Percentiles rank a stretch among this genome's conserved stretches.
phyloP scores from a whole-genome alignment of 2,888 invertebrate species.

The Aphrophora alni region DNA sequence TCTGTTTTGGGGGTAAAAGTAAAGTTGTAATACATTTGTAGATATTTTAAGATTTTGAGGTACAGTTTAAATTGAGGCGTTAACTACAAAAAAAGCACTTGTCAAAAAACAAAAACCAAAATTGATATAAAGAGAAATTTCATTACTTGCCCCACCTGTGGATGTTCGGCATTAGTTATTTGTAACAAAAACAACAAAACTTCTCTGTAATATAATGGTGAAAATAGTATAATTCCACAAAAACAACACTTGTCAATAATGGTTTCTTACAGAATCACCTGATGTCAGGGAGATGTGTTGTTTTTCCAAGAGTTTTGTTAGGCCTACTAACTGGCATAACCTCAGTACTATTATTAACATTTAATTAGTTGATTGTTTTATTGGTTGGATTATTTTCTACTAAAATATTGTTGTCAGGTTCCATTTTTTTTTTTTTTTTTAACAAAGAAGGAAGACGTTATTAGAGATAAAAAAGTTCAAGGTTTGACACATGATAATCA shows the following conservation, averaged over 20 bases:
- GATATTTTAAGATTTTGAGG: too few species aligned
- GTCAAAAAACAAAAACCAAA: too few species aligned
- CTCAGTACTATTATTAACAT: too few species aligned
- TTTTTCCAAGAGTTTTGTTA: background rate
- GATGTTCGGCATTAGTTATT: background rate
- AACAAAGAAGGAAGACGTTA: conserved; percentile 10
- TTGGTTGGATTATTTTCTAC: background rate
- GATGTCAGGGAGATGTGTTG: conserved; percentile 8
- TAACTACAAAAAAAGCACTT: too few species aligned
- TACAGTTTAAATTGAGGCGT: too few species aligned
- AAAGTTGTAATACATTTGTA: too few species aligned
- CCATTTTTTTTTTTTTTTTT: too few species aligned
- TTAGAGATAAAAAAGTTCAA: conserved; percentile 11
- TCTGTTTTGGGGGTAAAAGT: too few species aligned
- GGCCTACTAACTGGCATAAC: too few species aligned
- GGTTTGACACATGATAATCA: conserved; percentile 2
- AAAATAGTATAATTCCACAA: conserved; percentile 9
- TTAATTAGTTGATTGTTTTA: too few species aligned
- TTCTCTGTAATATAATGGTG: background rate
- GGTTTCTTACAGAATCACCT: background rate
- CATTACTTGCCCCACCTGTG: background rate
- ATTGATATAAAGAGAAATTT: conserved; percentile 6
- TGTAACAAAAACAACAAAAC: background rate
- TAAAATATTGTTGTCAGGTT: background rate
- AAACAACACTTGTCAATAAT: conserved; percentile 12